Evolutionary conservation across 2,797 vertebrate genomes (phyloP).

Genomic region (Neomorphus geoffroyi): DNA sequence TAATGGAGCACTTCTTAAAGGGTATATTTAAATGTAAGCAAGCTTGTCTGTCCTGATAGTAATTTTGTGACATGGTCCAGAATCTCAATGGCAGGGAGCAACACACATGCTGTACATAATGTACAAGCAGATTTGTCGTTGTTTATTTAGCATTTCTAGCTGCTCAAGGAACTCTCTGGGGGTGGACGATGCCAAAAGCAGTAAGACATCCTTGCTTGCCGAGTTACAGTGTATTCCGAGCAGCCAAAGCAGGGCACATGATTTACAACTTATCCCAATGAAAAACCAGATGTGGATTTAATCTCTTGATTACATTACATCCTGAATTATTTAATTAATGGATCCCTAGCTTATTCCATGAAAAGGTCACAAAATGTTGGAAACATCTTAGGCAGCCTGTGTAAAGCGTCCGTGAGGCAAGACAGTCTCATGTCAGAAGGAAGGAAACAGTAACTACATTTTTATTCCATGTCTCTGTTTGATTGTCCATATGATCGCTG

Average conservation of each 20-base stretch:
- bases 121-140: conserved; percentile 65
- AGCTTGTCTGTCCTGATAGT: conserved; percentile 26
- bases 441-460: background rate
- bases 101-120: conserved; percentile 52
- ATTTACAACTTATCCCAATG: conserved; percentile 54
- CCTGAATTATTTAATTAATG: conserved; percentile 70
- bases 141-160: conserved; percentile 65
- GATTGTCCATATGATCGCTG: background rate
- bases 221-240: conserved; percentile 25
- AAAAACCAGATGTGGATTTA: conserved; percentile 66
- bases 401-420: background rate
- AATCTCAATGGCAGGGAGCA: conserved; percentile 28
- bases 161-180: conserved; percentile 51
- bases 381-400: background rate
- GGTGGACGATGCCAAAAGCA: conserved; percentile 43
- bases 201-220: background rate
- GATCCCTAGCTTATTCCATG: conserved; percentile 55
- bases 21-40: conserved; percentile 37
- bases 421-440: background rate
- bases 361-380: conserved; percentile 54
- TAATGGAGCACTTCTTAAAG: background rate
- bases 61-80: conserved; percentile 33
- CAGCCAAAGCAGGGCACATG: conserved; percentile 45
- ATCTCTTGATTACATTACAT: conserved; percentile 71
- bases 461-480: background rate